These are phyloP conservation scores for Helarctos malayanus DNA, from an alignment of 2,797 vertebrate species.

Conservation along the genomic window DNA sequence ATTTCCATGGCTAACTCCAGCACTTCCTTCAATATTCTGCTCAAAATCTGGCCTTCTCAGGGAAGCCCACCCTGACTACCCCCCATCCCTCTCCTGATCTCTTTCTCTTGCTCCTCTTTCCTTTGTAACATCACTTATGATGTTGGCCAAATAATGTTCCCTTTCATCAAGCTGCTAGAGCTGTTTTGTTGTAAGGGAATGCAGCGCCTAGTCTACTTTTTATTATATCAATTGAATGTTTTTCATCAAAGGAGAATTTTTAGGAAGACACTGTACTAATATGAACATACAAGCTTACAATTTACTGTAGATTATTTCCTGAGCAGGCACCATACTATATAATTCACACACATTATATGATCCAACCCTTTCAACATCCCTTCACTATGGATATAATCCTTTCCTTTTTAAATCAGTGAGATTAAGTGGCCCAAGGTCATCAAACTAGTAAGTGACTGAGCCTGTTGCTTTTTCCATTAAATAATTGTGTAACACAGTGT, in stretches of 20 bases:
- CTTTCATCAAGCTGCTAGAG: background rate
- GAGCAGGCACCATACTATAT: background rate
- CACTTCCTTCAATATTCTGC: background rate
- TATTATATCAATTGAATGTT: background rate
- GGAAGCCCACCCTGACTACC: background rate
- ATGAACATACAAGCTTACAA: background rate
- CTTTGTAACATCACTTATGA: background rate
- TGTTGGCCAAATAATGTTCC: background rate
- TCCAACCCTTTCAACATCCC: background rate
- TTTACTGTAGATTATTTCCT: background rate
- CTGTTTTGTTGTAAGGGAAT: background rate
- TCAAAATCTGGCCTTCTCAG: background rate
- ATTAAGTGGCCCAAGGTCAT: background rate
- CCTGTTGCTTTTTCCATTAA: conserved; percentile 29
- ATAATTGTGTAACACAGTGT: background rate
- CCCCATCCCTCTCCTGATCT: background rate
- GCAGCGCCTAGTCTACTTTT: background rate
- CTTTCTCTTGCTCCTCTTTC: background rate
- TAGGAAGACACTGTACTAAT: background rate
- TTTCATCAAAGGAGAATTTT: conserved; percentile 36
- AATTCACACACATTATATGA: background rate
- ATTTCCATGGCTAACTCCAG: background rate
- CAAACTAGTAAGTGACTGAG: background rate
- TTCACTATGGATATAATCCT: background rate
- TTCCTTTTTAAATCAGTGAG: conserved; percentile 21